phyloP scores from a whole-genome alignment of 2,888 invertebrate species.

The Crocallis elinguaria region DNA sequence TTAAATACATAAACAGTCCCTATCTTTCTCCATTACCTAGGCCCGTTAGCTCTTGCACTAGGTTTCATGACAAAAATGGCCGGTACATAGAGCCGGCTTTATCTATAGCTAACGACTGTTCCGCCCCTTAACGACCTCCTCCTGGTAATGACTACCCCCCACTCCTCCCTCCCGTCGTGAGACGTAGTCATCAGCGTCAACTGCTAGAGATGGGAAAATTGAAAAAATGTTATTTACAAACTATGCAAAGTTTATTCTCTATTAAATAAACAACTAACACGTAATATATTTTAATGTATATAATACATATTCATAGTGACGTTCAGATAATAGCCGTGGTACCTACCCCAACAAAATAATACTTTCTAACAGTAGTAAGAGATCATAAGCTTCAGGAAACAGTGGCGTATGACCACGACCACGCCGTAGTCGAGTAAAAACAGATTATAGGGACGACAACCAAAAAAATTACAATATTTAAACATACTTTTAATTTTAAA shows the following conservation, averaged over 20 bases:
- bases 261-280: no score
- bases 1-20: not conserved
- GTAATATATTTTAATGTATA: no score
- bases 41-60: constrained; percentile 43
- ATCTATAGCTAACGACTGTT: constrained; percentile 76
- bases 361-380: no score
- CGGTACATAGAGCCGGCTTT: constrained; percentile 71
- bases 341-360: no score
- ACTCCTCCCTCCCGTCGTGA: constrained; percentile 17
- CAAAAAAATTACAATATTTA: not conserved
- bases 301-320: no score
- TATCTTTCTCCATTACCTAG: not conserved
- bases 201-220: constrained; percentile 23
- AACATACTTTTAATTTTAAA: not conserved
- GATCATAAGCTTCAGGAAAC: no score
- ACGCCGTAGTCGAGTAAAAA: no score
- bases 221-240: no score
- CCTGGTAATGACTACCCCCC: constrained; percentile 63
- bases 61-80: constrained; percentile 57
- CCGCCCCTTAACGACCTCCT: constrained; percentile 75
- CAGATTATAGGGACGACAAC: no score
- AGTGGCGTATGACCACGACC: no score
- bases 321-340: no score
- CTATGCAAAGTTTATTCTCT: no score
- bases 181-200: constrained; percentile 24